phyloP scores from a whole-genome alignment of 2,888 invertebrate species.

The Deilephila elpenor region DNA sequence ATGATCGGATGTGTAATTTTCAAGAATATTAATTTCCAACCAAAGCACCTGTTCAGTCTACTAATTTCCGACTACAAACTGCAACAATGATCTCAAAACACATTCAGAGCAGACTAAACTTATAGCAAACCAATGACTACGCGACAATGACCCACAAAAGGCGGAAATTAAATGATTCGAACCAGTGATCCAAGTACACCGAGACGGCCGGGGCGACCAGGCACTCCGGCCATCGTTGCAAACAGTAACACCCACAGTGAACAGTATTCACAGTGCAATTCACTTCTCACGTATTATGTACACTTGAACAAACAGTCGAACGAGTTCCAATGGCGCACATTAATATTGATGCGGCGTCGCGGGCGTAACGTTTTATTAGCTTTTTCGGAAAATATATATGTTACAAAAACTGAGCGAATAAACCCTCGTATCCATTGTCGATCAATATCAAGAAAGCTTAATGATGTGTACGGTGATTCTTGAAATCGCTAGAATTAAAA shows the following conservation, averaged over 20 bases:
- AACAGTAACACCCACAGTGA: conserved; percentile 59
- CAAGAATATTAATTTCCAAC: background rate
- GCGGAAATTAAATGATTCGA: conserved; percentile 28
- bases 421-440: background rate
- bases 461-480: background rate
- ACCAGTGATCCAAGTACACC: conserved; percentile 15
- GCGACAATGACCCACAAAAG: conserved; percentile 23
- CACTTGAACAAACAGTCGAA: conserved; percentile 41
- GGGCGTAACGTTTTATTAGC: conserved; percentile 33
- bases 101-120: background rate
- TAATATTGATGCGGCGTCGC: conserved; percentile 35
- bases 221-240: conserved; percentile 43
- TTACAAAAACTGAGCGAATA: background rate
- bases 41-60: background rate
- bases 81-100: background rate
- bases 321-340: conserved; percentile 39
- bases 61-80: background rate
- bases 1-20: background rate
- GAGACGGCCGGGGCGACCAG: conserved; percentile 33
- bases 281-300: conserved; percentile 48
- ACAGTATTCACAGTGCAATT: conserved; percentile 31
- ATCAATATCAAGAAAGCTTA: background rate
- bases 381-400: conserved; percentile 38
- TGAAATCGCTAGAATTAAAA: background rate
- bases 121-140: background rate